Conservation (phyloP, 2,113 vertebrate species). For the Nettapus auritus region DNA sequence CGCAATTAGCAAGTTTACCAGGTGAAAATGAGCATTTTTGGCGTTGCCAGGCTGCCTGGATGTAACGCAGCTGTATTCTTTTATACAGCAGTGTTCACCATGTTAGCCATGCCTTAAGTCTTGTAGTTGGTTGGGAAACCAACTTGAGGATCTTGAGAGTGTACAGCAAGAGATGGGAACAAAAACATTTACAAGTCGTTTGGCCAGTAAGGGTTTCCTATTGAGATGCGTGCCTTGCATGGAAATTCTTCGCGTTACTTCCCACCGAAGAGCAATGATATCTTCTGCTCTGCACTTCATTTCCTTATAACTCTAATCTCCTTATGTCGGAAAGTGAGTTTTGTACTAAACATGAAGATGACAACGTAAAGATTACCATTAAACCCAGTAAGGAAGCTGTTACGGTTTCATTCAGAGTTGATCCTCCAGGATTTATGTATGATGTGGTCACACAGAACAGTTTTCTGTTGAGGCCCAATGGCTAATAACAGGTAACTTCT, state of each 20-base stretch:
- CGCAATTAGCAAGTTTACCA: not conserved
- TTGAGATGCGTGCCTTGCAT: not conserved
- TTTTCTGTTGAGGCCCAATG: not conserved
- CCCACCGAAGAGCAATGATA: not conserved
- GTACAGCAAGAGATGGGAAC: not conserved
- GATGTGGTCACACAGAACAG: not conserved
- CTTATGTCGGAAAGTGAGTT: not conserved
- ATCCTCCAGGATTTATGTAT: not conserved
- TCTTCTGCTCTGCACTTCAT: not conserved
- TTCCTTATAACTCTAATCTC: not conserved
- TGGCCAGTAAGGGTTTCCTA: not conserved
- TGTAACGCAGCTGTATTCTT: not conserved
- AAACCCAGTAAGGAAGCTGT: not conserved
- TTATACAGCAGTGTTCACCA: not conserved
- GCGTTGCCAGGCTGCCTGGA: not conserved
- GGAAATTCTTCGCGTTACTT: not conserved
- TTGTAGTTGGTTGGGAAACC: not conserved
- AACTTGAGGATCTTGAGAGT: not conserved
- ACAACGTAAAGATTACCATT: not conserved
- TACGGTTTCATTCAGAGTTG: not conserved
- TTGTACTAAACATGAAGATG: not conserved
- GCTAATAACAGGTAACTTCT: not conserved
- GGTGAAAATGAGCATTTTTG: not conserved
- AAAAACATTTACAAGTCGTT: not conserved
- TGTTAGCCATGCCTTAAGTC: not conserved